Percentiles rank a stretch among this genome's conserved stretches.
These are phyloP conservation scores for Accipiter virgatus DNA, from an alignment of 2,113 vertebrate species.

Conservation along the genomic window DNA sequence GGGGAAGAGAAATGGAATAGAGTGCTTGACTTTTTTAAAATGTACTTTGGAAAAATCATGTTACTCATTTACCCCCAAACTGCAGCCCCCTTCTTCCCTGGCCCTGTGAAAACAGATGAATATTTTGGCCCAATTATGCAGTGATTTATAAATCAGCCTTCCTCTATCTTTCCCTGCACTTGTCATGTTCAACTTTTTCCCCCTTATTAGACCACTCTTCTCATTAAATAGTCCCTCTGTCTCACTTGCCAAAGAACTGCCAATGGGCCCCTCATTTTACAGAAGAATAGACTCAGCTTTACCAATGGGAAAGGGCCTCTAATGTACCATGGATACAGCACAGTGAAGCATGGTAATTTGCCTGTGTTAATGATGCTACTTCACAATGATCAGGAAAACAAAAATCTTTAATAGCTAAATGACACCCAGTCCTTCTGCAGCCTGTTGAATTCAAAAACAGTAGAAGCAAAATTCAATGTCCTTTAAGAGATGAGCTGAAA, in stretches of 20 bases:
- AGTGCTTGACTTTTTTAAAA: background rate
- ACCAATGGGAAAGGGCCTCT: slow-evolving; percentile 76
- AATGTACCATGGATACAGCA: slow-evolving; percentile 78
- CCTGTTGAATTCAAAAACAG: slow-evolving; percentile 33
- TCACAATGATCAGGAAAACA: slow-evolving; percentile 76
- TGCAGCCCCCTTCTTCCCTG: background rate
- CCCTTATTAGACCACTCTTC: slow-evolving; percentile 71
- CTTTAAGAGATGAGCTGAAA: background rate
- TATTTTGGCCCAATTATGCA: background rate
- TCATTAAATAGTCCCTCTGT: slow-evolving; percentile 84
- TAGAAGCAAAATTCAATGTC: background rate
- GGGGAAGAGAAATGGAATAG: background rate
- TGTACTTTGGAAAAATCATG: background rate
- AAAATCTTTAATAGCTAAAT: slow-evolving; percentile 75
- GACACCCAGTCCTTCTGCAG: background rate
- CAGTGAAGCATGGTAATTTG: slow-evolving; percentile 79
- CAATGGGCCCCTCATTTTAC: slow-evolving; percentile 77
- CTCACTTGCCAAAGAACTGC: slow-evolving; percentile 83
- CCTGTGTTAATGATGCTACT: slow-evolving; percentile 83
- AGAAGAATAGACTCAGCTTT: slow-evolving; percentile 78
- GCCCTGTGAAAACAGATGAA: background rate
- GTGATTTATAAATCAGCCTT: slow-evolving; percentile 19
- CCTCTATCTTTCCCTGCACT: slow-evolving; percentile 36
- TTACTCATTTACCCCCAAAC: background rate
- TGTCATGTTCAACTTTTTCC: slow-evolving; percentile 43